Conservation (phyloP, 2,888 invertebrate genomes). For the Napeogenes inachia region DNA sequence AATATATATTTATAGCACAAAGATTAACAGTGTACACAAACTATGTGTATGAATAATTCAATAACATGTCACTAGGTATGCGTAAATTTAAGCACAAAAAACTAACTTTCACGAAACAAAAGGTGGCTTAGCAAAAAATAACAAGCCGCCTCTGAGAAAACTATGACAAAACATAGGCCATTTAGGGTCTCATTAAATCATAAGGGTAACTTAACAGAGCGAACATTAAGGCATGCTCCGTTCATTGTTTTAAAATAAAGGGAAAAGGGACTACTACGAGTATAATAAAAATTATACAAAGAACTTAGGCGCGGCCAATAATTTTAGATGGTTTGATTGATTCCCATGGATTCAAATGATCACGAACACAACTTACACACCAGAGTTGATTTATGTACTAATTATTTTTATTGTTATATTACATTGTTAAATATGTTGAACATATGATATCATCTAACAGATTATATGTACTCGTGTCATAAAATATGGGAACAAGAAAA, state of each 20-base stretch:
- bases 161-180: conserved; percentile 33
- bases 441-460: too few relatives aligned
- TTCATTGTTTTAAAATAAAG: conserved; percentile 59
- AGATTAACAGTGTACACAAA: too few relatives aligned
- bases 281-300: conserved; percentile 51
- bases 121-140: conserved; percentile 9
- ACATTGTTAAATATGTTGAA: too few relatives aligned
- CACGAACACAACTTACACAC: neutral
- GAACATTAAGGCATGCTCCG: conserved; percentile 54
- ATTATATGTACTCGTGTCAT: too few relatives aligned
- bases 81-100: too few relatives aligned
- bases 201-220: conserved; percentile 37
- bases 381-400: too few relatives aligned
- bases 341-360: neutral
- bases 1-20: too few relatives aligned
- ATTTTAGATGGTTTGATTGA: conserved; percentile 20
- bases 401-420: too few relatives aligned
- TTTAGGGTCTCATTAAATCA: conserved; percentile 38
- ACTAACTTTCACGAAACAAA: too few relatives aligned
- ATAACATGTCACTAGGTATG: too few relatives aligned
- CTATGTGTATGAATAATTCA: too few relatives aligned
- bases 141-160: conserved; percentile 11
- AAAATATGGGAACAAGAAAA: too few relatives aligned
- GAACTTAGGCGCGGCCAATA: conserved; percentile 39
- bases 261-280: conserved; percentile 52